Percentiles rank a stretch among this genome's conserved stretches.
Conservation (phyloP, 2,113 vertebrate species). For the Verasper variegatus region DNA sequence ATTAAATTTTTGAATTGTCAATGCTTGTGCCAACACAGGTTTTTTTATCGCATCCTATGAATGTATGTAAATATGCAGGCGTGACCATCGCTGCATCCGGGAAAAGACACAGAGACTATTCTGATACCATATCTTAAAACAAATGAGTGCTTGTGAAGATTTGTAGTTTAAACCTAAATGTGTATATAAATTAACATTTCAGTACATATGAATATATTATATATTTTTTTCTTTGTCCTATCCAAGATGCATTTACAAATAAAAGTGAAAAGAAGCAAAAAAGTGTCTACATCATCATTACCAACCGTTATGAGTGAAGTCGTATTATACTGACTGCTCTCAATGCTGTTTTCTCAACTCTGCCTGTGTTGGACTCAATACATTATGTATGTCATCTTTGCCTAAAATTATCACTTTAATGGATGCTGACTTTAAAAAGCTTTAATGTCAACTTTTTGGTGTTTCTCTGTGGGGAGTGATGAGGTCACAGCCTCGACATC, state of each 20-base stretch:
- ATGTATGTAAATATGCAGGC: conserved; percentile 94
- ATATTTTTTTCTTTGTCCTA: conserved; percentile 90
- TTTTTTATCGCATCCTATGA: conserved; percentile 95
- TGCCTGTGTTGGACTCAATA: too few relatives aligned
- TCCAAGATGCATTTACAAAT: conserved; percentile 96
- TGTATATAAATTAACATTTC: conserved; percentile 78
- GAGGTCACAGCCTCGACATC: neutral
- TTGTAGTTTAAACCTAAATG: conserved; percentile 69
- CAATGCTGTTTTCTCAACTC: neutral
- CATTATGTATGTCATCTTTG: too few relatives aligned
- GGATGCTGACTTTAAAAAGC: too few relatives aligned
- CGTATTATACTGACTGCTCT: neutral
- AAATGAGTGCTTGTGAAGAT: conserved; percentile 75
- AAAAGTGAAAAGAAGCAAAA: conserved; percentile 86
- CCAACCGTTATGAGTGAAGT: neutral
- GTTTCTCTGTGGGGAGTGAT: neutral
- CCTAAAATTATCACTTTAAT: neutral
- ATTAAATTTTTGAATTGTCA: conserved; percentile 87
- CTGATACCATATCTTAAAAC: conserved; percentile 84
- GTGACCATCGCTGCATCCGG: conserved; percentile 86
- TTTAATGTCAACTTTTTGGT: neutral
- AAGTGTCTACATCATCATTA: conserved; percentile 38
- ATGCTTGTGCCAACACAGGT: conserved; percentile 86
- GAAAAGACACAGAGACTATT: conserved; percentile 83
- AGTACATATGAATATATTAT: conserved; percentile 80